Evolutionary conservation across 2,797 vertebrate genomes (phyloP).

Genomic region (Falco cherrug): DNA sequence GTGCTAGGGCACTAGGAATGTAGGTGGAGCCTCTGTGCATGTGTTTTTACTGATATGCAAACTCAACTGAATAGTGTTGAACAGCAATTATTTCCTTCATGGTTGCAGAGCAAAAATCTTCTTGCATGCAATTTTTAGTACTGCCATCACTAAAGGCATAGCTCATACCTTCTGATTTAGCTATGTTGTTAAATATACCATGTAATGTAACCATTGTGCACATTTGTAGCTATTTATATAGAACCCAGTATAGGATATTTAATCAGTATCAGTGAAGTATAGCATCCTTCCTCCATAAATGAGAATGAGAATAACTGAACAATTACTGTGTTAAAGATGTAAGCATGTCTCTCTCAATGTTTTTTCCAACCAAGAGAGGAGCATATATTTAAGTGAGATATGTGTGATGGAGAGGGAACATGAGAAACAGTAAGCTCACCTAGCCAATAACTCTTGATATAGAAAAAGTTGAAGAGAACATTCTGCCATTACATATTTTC

Average conservation of each 20-base stretch:
- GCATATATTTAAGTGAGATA: background rate
- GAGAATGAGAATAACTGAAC: constrained; percentile 63
- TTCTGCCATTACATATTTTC: background rate
- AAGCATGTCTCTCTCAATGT: constrained; percentile 21
- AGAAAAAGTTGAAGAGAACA: background rate
- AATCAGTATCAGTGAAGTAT: constrained; percentile 59
- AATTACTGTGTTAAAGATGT: constrained; percentile 54
- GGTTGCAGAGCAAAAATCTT: constrained; percentile 70
- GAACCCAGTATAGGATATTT: constrained; percentile 53
- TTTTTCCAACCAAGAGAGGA: constrained; percentile 45
- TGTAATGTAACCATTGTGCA: constrained; percentile 67
- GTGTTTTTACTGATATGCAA: constrained; percentile 72
- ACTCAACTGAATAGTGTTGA: constrained; percentile 57
- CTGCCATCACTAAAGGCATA: constrained; percentile 40
- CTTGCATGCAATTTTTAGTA: constrained; percentile 43
- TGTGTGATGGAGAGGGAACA: background rate
- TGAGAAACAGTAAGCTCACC: background rate
- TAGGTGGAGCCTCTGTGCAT: constrained; percentile 36
- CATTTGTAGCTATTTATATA: constrained; percentile 61
- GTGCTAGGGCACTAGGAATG: constrained; percentile 20
- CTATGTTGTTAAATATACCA: constrained; percentile 70
- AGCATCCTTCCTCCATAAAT: constrained; percentile 48
- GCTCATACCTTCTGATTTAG: constrained; percentile 49
- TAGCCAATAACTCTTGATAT: background rate
- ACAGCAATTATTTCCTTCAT: constrained; percentile 71